Percentiles rank a stretch among this genome's conserved stretches.
These are phyloP conservation scores for Labroides dimidiatus DNA, from an alignment of 2,797 vertebrate species.

Conservation along the genomic window DNA sequence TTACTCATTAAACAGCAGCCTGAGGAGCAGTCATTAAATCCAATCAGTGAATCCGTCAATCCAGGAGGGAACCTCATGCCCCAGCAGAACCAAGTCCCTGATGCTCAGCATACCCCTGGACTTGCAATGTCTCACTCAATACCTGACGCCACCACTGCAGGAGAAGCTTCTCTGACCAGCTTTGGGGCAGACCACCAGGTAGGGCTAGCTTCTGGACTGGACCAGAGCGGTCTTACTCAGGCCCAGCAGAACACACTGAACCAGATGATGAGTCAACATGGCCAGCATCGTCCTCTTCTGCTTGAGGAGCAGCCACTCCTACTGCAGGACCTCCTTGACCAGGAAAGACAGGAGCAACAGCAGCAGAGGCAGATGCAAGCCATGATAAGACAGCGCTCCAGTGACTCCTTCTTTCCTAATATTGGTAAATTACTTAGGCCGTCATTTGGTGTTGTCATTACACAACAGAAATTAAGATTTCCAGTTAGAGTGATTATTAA, in stretches of 20 bases:
- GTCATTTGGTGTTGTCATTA: neutral
- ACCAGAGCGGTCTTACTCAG: constrained; percentile 80
- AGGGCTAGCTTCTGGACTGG: constrained; percentile 79
- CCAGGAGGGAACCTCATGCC: constrained; percentile 80
- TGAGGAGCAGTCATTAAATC: constrained; percentile 83
- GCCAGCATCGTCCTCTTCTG: constrained; percentile 90
- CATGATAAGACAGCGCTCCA: constrained; percentile 97
- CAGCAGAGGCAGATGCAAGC: constrained; percentile 99
- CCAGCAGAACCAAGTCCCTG: constrained; percentile 81
- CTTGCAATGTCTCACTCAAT: constrained; percentile 80
- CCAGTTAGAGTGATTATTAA: constrained; percentile 1
- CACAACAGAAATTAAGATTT: neutral
- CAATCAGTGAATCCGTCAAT: constrained; percentile 83
- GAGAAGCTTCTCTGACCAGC: constrained; percentile 76
- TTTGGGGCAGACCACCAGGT: constrained; percentile 85
- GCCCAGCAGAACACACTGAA: constrained; percentile 87
- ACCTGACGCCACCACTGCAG: constrained; percentile 73
- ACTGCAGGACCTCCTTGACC: constrained; percentile 96
- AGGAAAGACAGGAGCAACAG: constrained; percentile 97
- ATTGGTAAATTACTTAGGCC: constrained; percentile 85
- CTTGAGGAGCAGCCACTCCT: constrained; percentile 97
- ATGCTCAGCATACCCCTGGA: constrained; percentile 75
- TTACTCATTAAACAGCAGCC: constrained; percentile 91
- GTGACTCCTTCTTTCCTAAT: constrained; percentile 96
- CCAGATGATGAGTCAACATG: constrained; percentile 84